Base-by-base conservation (phyloP, 1,140 invertebrate species). In the Gonatopus flavifemur region DNA sequence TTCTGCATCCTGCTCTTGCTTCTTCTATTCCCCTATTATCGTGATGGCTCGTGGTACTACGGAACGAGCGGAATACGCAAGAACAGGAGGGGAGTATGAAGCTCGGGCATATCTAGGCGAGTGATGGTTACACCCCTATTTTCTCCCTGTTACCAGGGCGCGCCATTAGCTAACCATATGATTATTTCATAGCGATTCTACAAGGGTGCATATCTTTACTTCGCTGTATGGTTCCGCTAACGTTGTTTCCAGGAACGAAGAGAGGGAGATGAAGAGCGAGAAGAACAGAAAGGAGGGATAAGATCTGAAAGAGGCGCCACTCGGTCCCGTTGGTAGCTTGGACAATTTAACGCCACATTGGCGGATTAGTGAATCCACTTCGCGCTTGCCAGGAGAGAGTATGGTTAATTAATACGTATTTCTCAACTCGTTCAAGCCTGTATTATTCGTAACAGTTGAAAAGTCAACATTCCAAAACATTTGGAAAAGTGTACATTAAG, bases 91-190 rank as follows among this genome's bases (percentile, higher is more conserved):
- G 53, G 64, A n/a, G n/a, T n/a, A n/a, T n/a, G n/a, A n/a, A n/a
- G n/a, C n/a, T n/a, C n/a, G 62, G 54, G 57, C 55, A 67, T 51
- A 66, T 55, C 55, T 49, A 61, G 55, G 44, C 59, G 61, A 63
- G 65, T 69, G 70, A 69, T 69, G 64, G 67, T 66, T 63, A 67
- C 68, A 69, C 68, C 67, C 25, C 12, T 12, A 6, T 28, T 7
- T 12, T 12, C 25, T 12, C 25, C 25, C 25, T 28, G n/a, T 12
- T 12, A 12, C 25, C 49, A 58, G 49, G 52, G 50, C 50, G 16
- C 50, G 55, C 72, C 72, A 78, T 78, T 76, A 78, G 70, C 72
- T 77, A 77, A 78, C 71, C 74, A 78, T 78, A 78, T 78, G 76
- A 75, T 78, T 78, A 78, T 76, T 74, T 77, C 71, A 77, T 75